Percentiles rank a stretch among this genome's conserved stretches.
phyloP scores from a whole-genome alignment of 2,113 vertebrate species.

The Aspiorhynchus laticeps region DNA sequence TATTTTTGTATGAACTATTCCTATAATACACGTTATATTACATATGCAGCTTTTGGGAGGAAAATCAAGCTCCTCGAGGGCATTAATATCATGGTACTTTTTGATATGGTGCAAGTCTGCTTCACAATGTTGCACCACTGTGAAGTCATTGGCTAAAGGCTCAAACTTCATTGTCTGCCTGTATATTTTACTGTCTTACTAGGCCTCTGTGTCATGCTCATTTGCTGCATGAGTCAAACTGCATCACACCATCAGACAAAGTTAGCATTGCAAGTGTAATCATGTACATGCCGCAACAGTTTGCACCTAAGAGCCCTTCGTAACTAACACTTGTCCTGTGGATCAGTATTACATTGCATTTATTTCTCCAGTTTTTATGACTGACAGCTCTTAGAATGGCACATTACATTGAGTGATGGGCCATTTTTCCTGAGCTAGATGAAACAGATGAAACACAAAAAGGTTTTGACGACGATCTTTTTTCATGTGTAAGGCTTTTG shows the following conservation, averaged over 20 bases:
- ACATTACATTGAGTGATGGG: background rate
- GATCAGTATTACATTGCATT: background rate
- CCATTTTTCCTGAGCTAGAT: background rate
- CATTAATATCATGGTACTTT: no score
- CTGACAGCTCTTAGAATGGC: background rate
- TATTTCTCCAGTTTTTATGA: background rate
- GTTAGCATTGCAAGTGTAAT: background rate
- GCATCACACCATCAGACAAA: background rate
- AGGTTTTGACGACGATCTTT: background rate
- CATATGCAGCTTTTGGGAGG: no score
- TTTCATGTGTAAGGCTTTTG: background rate
- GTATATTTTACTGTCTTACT: background rate
- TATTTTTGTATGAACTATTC: no score
- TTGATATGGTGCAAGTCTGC: background rate
- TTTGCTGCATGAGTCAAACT: background rate
- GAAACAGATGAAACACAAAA: background rate
- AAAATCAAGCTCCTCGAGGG: no score
- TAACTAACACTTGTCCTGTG: slow-evolving; percentile 6
- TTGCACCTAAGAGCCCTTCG: background rate
- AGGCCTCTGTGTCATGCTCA: background rate
- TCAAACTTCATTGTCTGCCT: background rate
- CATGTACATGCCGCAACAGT: background rate
- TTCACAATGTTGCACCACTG: background rate
- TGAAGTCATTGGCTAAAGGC: background rate
- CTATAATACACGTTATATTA: no score